Conservation (phyloP, 2,797 vertebrate species). For the Muscicapa comitata region DNA sequence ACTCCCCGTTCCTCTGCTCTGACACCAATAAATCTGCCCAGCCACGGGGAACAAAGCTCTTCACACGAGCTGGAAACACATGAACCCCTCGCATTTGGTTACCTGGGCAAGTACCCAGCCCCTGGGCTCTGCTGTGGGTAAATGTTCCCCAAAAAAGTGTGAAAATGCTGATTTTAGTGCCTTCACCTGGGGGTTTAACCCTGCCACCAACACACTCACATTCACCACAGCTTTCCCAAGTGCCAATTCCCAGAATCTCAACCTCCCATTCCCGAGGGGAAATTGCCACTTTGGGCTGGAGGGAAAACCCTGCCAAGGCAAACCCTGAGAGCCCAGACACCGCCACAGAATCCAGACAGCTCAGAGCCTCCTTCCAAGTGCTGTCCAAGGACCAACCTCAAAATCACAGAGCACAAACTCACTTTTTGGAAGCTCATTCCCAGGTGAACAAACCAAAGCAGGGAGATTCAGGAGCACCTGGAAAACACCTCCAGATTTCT, state of each 20-base stretch:
- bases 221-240: not conserved
- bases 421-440: not conserved
- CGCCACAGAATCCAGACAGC: fast-evolving
- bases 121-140: fast-evolving
- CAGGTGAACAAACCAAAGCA: not conserved
- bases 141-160: fast-evolving
- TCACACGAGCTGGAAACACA: not conserved
- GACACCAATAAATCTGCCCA: conserved; percentile 30
- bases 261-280: fast-evolving
- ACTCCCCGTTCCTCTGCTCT: not conserved
- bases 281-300: fast-evolving
- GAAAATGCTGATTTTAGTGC: fast-evolving
- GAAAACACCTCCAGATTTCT: not conserved
- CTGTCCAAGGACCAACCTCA: fast-evolving
- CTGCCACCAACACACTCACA: fast-evolving
- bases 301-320: not conserved
- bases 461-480: fast-evolving
- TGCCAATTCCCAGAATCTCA: not conserved
- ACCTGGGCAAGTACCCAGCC: not conserved
- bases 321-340: not conserved
- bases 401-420: not conserved
- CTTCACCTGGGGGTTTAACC: not conserved
- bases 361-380: not conserved
- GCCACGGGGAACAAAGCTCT: not conserved
- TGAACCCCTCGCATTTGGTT: not conserved